Percentiles rank a stretch among this genome's conserved stretches.
Conservation (phyloP, 2,888 invertebrate genomes). For the Ormyrus rosae region DNA sequence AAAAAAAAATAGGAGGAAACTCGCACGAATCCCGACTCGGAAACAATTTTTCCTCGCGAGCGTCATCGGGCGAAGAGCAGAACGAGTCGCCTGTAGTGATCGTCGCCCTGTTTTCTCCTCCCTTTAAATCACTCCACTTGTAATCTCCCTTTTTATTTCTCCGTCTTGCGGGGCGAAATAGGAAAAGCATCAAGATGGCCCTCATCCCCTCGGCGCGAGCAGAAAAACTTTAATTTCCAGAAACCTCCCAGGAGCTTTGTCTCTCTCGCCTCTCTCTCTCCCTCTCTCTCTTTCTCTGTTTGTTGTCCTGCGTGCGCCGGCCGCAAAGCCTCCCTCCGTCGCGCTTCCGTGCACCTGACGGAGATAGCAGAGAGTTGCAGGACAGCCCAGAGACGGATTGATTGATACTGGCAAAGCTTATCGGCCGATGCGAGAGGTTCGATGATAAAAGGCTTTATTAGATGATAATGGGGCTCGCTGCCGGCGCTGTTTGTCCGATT, state of each 20-base stretch:
- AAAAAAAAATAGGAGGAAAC: too few species aligned
- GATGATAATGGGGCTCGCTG: neutral
- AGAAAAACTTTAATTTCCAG: constrained; percentile 52
- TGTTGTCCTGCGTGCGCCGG: neutral
- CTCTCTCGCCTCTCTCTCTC: constrained; percentile 1
- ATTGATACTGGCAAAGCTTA: constrained; percentile 37
- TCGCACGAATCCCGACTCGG: too few species aligned
- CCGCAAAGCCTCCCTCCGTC: constrained; percentile 22
- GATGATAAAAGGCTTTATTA: constrained; percentile 15
- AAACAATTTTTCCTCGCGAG: neutral
- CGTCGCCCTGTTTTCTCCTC: neutral
- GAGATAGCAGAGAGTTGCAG: constrained; percentile 1
- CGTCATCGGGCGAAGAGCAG: neutral
- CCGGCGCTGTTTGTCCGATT: neutral
- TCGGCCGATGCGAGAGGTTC: neutral
- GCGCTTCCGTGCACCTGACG: constrained; percentile 44
- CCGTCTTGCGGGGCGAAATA: constrained; percentile 15
- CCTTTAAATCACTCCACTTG: constrained; percentile 22
- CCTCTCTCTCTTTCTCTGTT: constrained; percentile 11
- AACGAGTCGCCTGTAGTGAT: neutral
- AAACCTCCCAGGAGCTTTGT: constrained; percentile 48
- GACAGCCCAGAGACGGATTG: constrained; percentile 2
- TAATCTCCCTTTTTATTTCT: constrained; percentile 30
- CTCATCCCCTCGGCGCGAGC: neutral
- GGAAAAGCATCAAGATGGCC: constrained; percentile 32